A percentile compares a stretch with the other conserved stretches of the same genome.
Evolutionary conservation across 2,113 vertebrate genomes (phyloP).

Genomic region (Nesospiza acunhae): DNA sequence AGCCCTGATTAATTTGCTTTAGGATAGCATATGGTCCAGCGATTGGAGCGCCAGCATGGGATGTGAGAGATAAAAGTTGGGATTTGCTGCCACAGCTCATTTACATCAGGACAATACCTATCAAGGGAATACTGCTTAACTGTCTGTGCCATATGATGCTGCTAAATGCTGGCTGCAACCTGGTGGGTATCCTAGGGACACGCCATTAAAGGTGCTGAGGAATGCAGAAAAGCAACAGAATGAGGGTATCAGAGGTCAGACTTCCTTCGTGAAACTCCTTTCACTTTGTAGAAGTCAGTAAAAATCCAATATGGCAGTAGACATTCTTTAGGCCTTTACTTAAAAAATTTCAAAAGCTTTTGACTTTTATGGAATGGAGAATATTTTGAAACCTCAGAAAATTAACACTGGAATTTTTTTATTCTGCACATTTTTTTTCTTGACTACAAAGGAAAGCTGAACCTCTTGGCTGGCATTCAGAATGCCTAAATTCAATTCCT

Average conservation of each 20-base stretch:
- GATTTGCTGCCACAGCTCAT: background rate
- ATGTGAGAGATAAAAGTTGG: background rate
- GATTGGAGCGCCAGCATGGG: fast-evolving
- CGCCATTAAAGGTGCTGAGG: background rate
- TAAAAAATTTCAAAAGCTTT: background rate
- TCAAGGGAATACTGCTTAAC: background rate
- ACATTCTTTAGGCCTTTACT: background rate
- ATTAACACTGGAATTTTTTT: background rate
- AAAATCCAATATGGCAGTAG: background rate
- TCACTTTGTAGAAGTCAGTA: background rate
- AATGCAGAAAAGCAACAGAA: background rate
- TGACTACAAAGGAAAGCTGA: background rate
- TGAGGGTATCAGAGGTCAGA: background rate
- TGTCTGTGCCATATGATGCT: background rate
- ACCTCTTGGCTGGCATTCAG: background rate
- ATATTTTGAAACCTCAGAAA: background rate
- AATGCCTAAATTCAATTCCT: background rate
- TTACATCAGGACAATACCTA: background rate
- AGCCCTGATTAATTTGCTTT: background rate
- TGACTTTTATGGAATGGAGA: background rate
- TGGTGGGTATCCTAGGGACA: background rate
- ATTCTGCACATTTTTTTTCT: background rate
- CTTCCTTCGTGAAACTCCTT: background rate
- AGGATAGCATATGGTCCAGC: background rate
- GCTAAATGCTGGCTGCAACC: background rate